phyloP scores from a whole-genome alignment of 2,888 invertebrate genomes.

The Globia sparganii region DNA sequence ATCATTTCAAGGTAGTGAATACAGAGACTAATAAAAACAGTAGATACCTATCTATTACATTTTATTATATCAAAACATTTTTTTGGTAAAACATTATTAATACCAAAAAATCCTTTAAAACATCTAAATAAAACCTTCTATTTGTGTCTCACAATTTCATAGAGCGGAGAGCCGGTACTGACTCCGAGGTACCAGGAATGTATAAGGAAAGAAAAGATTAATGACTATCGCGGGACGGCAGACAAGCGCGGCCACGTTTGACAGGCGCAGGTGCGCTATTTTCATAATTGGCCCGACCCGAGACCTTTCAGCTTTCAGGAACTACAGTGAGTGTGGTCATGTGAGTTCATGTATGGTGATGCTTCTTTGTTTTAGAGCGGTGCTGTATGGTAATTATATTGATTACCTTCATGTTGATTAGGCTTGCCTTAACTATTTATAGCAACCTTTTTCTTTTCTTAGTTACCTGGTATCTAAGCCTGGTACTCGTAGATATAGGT shows the following conservation, averaged over 20 bases:
- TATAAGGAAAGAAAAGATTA: slow-evolving; percentile 88
- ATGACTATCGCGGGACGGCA: slow-evolving; percentile 82
- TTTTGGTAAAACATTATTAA: slow-evolving; percentile 15
- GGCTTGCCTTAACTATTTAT: not conserved
- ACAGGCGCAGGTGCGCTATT: slow-evolving; percentile 90
- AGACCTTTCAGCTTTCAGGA: slow-evolving; percentile 87
- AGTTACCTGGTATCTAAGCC: too few species aligned
- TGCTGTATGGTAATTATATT: slow-evolving; percentile 9
- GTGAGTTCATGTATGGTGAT: slow-evolving; percentile 52
- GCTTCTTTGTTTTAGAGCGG: slow-evolving; percentile 43
- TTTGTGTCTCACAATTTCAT: slow-evolving; percentile 72
- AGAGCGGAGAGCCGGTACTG: slow-evolving; percentile 67
- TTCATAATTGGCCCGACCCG: slow-evolving; percentile 90
- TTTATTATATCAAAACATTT: not conserved
- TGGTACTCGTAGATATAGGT: not conserved
- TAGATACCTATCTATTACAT: not conserved
- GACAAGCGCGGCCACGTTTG: slow-evolving; percentile 89
- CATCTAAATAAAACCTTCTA: slow-evolving; percentile 66
- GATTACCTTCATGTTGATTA: not conserved
- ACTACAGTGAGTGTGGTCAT: slow-evolving; percentile 72
- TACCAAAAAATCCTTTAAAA: slow-evolving; percentile 61
- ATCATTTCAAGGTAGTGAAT: not conserved
- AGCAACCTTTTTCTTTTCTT: not conserved
- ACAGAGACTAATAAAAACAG: not conserved
- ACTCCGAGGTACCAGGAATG: slow-evolving; percentile 82